Evolutionary conservation across 2,888 invertebrate genomes (phyloP).

Genomic region (Beris morrisii): DNA sequence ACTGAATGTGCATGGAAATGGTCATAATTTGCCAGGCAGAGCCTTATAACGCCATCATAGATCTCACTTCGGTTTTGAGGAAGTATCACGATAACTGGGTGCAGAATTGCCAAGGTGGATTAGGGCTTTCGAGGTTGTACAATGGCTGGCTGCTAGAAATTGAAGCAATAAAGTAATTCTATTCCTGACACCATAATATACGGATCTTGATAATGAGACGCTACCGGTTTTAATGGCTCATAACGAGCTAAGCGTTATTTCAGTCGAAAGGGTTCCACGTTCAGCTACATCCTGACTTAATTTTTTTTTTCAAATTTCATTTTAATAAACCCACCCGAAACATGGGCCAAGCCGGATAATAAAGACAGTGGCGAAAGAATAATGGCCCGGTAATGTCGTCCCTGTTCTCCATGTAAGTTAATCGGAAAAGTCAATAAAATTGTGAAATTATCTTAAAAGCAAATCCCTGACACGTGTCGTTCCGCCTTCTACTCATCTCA

Average conservation of each 20-base stretch:
- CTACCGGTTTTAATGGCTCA: conserved; percentile 25
- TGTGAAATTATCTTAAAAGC: conserved; percentile 35
- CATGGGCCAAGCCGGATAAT: no score
- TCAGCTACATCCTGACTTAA: no score
- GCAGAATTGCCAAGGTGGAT: conserved; percentile 8
- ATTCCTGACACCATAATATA: conserved; percentile 26
- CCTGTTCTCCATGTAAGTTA: neutral
- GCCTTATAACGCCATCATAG: conserved; percentile 27
- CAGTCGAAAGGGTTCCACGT: neutral
- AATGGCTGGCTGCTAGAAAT: conserved; percentile 11
- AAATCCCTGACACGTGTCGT: conserved; percentile 37
- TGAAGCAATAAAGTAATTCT: conserved; percentile 25
- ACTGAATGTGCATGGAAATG: conserved; percentile 29
- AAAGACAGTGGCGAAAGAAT: no score
- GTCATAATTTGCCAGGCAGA: conserved; percentile 26
- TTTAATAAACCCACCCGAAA: no score
- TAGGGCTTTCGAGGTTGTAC: neutral
- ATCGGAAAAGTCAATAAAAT: conserved; percentile 35
- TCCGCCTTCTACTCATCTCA: neutral
- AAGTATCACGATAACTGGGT: conserved; percentile 4
- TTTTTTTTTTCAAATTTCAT: no score
- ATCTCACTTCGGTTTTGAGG: conserved; percentile 20
- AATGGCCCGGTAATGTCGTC: no score
- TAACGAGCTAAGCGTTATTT: conserved; percentile 10
- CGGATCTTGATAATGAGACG: conserved; percentile 14